A percentile compares a stretch with the other conserved stretches of the same genome.
Evolutionary conservation across 2,113 vertebrate genomes (phyloP).

Genomic region (Scolopax mira): DNA sequence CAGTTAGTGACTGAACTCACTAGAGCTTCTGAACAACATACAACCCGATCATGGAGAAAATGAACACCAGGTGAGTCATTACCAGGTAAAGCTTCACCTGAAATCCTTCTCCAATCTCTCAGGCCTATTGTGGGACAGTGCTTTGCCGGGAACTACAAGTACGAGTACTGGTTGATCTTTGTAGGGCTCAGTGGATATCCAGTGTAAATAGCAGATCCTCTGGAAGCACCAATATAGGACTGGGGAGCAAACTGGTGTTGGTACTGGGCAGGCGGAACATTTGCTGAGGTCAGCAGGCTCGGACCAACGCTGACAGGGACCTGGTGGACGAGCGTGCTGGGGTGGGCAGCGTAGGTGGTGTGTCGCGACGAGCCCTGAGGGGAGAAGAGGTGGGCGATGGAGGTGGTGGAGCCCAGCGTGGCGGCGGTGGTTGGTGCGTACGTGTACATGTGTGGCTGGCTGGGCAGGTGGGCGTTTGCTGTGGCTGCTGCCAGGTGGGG

Average conservation of each 20-base stretch:
- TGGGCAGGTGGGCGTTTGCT: slow-evolving; percentile 75
- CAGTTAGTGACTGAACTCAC: slow-evolving; percentile 58
- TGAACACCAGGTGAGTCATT: slow-evolving; percentile 66
- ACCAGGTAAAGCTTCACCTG: slow-evolving; percentile 57
- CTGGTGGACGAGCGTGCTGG: slow-evolving; percentile 88
- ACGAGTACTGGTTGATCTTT: slow-evolving; percentile 94
- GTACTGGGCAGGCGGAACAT: slow-evolving; percentile 84
- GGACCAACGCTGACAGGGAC: slow-evolving; percentile 86
- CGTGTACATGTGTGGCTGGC: slow-evolving; percentile 90
- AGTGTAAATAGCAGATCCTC: slow-evolving; percentile 83
- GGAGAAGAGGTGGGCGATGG: slow-evolving; percentile 91
- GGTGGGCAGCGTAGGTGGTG: slow-evolving; percentile 79
- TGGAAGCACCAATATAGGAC: slow-evolving; percentile 82
- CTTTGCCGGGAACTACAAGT: slow-evolving; percentile 77
- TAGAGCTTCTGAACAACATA: slow-evolving; percentile 60
- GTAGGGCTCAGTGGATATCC: slow-evolving; percentile 86
- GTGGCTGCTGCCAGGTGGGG: slow-evolving; percentile 87
- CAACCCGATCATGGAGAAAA: slow-evolving; percentile 69
- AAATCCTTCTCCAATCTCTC: slow-evolving; percentile 36
- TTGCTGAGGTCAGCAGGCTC: slow-evolving; percentile 81
- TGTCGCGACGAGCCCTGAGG: slow-evolving; percentile 83
- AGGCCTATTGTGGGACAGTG: slow-evolving; percentile 45
- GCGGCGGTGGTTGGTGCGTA: slow-evolving; percentile 90
- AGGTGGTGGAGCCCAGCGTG: slow-evolving; percentile 89
- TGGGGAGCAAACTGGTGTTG: slow-evolving; percentile 84